Base-by-base conservation (phyloP, 2,113 vertebrate genomes). In the Stegastes partitus region DNA sequence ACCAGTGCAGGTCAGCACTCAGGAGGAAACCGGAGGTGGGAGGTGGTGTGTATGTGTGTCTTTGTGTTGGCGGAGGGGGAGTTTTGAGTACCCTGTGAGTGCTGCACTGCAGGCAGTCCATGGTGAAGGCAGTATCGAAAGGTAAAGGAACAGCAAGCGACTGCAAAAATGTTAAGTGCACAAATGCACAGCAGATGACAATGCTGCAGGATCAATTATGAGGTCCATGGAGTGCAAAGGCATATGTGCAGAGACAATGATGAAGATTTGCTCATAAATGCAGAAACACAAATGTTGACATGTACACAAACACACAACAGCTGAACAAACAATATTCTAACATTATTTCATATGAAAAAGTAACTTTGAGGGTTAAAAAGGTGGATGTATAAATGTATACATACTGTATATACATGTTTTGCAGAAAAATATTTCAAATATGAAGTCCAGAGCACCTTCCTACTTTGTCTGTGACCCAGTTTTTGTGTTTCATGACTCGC, bases 1-100 rank as follows among this genome's bases (percentile, higher is more conserved):
- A 87, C 56, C 85, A 69, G 85, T 28, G 75, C 84, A 85, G 84
- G 84, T 84, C 84, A 82, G 76, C 75, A 70, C 73, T 87, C 76
- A 54, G 68, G 64, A 86, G 82, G 65, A 74, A 76, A 68, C 64
- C 34, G 39, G 42, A 58, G 58, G 58, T 47, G 66, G 47, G 12
- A 34, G 47, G 19, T 1, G 28, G 56, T 54, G 31, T 22, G 49
- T 22, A 28, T 34, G 28, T 50, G 14, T 65, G 42, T 58, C 5
- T 55, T 11, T 47, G n/a, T 16, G 58, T 9, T 34, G 64, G 57
- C 45, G 45, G 23, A 37, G 25, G 56, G 12, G 49, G 68, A 28
- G 18, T 4, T 19, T 37, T n/a, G 55, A 66, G 56, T 61, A 71
- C 55, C 54, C 15, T 31, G 63, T 73, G 82, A 76, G 67, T 75